These are phyloP conservation scores for Drosophila kikkawai DNA, from an alignment of 1,140 invertebrate genomes.

Conservation along the genomic window DNA sequence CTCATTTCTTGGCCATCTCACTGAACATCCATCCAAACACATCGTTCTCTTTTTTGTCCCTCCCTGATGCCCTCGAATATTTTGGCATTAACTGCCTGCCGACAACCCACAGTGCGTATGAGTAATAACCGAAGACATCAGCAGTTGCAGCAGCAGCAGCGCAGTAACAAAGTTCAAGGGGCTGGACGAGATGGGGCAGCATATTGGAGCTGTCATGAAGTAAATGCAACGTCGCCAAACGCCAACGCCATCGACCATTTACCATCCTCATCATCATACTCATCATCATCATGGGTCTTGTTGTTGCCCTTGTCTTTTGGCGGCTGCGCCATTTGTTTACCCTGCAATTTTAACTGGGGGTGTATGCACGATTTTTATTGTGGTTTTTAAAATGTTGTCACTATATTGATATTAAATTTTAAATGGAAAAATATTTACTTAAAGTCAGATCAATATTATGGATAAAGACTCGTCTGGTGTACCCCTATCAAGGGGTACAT, in stretches of 20 bases:
- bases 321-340: slow-evolving; percentile 20
- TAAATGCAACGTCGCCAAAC: slow-evolving; percentile 58
- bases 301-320: slow-evolving; percentile 9
- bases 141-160: slow-evolving; percentile 1
- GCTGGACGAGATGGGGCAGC: not conserved
- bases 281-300: slow-evolving; percentile 18
- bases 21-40: not conserved
- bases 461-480: no score
- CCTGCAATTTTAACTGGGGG: slow-evolving; percentile 2
- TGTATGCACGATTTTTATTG: not conserved
- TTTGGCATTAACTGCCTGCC: slow-evolving; percentile 54
- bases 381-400: fast-evolving
- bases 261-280: slow-evolving; percentile 27
- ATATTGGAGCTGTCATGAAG: slow-evolving; percentile 61
- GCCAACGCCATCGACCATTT: slow-evolving; percentile 62
- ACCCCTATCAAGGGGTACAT: no score
- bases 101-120: slow-evolving; percentile 70
- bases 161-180: slow-evolving; percentile 41
- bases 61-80: slow-evolving; percentile 44
- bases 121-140: slow-evolving; percentile 64
- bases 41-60: not conserved
- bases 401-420: no score
- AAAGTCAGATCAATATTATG: no score
- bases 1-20: slow-evolving; percentile 56
- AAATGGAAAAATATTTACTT: no score